These are phyloP conservation scores for Phoenoteleia sp. DNA, from an alignment of 2,888 invertebrate genomes.

Conservation along the genomic window DNA sequence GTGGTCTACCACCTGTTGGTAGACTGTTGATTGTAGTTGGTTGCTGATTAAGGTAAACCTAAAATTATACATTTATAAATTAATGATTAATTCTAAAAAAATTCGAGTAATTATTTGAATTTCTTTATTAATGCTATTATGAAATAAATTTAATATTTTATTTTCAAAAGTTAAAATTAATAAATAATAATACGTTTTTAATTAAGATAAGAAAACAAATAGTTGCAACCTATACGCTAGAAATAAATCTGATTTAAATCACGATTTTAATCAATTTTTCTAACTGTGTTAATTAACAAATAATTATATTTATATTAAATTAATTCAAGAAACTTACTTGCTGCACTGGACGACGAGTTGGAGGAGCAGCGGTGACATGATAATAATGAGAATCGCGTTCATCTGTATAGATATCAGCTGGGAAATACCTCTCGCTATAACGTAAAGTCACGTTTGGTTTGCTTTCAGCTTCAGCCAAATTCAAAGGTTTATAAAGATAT, in stretches of 20 bases:
- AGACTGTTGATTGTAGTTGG: conserved; percentile 84
- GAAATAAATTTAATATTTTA: no score
- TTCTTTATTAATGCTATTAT: no score
- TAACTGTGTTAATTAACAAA: no score
- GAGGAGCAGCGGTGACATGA: conserved; percentile 82
- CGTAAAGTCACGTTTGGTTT: conserved; percentile 93
- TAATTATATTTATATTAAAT: conserved; percentile 19
- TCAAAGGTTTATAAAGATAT: conserved; percentile 95
- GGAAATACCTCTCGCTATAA: conserved; percentile 95
- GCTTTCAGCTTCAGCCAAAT: conserved; percentile 93
- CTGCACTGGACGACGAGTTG: conserved; percentile 80
- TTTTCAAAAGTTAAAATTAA: no score
- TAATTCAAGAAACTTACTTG: conserved; percentile 65
- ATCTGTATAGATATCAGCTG: conserved; percentile 91
- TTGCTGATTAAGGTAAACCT: conserved; percentile 83
- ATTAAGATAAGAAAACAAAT: no score
- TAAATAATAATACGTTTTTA: no score
- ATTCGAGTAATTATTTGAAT: no score
- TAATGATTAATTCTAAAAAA: no score
- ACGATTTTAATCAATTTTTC: no score
- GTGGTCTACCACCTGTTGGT: conserved; percentile 83
- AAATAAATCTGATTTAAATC: no score
- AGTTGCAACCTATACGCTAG: no score
- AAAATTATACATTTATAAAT: no score
- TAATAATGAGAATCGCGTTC: conserved; percentile 84